Base-by-base conservation (phyloP, 2,888 invertebrate species). In the Theretra japonica region DNA sequence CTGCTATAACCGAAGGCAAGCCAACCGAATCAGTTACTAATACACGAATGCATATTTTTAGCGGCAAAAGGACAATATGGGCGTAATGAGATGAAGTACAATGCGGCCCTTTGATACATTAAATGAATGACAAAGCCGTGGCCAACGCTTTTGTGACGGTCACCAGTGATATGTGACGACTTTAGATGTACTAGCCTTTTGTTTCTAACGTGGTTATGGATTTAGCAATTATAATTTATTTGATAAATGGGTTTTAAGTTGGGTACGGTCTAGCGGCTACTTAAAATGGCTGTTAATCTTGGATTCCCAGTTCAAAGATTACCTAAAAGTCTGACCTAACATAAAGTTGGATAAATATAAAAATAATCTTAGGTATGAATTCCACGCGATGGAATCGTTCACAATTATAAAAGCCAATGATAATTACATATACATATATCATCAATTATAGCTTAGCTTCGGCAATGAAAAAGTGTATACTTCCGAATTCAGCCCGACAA, bases 71-170 rank as follows among this genome's bases (percentile, higher is more conserved):
- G 53, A 53, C 53, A 53, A 53, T 53, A 53, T 53, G n/a, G 48
- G 48, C 48, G 17, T 65, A 65, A 65, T 69, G 73, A 74, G 75
- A 78, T 73, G 53, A 53, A 75, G 75, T 73, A 80, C 75, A 76
- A 77, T 74, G 65, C 75, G 33, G 65, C 74, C 76, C 78, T 81
- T 81, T 81, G 81, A 81, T 81, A 80, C 76, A 53, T 58, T 69
- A 74, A 77, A 74, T 75, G 76, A 77, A 74, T 75, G 76, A 78
- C 78, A 79, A 78, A 79, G 76, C 79, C 74, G 75, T 74, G 73
- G 75, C 76, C 72, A 79, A 80, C 75, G 75, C 69, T 75, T 77
- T 73, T 75, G 76, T 73, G 76, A 74, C 74, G 73, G 74, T 73
- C 75, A 70, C 74, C 17, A 53, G 53, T 53, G 53, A 53, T 41